Evolutionary conservation across 2,888 invertebrate genomes (phyloP).

Genomic region (Melieria picta): DNA sequence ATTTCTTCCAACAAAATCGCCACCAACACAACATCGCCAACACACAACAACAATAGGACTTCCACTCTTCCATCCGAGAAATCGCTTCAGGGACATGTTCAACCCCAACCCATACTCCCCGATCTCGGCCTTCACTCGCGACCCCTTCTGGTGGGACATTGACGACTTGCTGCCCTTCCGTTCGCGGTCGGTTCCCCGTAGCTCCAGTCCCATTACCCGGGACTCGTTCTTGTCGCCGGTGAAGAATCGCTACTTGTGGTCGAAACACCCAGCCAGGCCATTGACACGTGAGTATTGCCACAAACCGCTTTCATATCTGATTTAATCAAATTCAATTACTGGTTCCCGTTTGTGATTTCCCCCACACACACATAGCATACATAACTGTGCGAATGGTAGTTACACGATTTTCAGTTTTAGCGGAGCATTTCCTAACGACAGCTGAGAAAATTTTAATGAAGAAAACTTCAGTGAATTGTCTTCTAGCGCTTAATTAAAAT

Average conservation of each 20-base stretch:
- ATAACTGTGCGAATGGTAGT: no score
- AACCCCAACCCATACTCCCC: constrained; percentile 83
- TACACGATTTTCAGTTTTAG: no score
- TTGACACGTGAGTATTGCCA: constrained; percentile 77
- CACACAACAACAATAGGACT: constrained; percentile 67
- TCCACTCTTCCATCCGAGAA: constrained; percentile 77
- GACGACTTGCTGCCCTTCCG: constrained; percentile 83
- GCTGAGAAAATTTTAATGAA: no score
- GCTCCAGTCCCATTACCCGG: constrained; percentile 78
- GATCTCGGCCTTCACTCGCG: constrained; percentile 82
- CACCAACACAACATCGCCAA: constrained; percentile 20
- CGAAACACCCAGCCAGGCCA: constrained; percentile 89
- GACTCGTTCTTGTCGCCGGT: constrained; percentile 91
- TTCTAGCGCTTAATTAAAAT: no score
- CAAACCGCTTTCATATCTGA: no score
- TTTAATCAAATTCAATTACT: no score
- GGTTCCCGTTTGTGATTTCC: background rate
- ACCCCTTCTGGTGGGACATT: constrained; percentile 91
- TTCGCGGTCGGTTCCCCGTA: constrained; percentile 69
- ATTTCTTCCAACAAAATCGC: background rate
- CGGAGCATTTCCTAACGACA: no score
- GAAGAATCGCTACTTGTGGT: constrained; percentile 91
- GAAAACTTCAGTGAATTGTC: no score
- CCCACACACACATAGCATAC: background rate
- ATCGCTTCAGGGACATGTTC: constrained; percentile 74